Base-by-base conservation (phyloP, 1,140 invertebrate species). In the Oncopodura yosiiana region DNA sequence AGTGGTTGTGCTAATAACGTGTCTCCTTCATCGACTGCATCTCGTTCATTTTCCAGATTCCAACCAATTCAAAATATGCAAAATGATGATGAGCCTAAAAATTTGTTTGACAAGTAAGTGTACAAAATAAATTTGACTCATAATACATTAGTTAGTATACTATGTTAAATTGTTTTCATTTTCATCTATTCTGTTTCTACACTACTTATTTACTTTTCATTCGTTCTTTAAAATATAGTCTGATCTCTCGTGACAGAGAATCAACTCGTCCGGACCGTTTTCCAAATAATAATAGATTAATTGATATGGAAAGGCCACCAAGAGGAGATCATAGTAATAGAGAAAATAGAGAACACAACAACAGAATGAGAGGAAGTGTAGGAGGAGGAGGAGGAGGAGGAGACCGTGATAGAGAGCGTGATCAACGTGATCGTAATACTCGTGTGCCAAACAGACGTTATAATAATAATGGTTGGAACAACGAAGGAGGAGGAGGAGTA, bases 1-100 rank as follows among this genome's bases (percentile, higher is more conserved):
- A 58, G 53, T 46, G 61, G 61, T 23, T 62, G 61, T 46, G 56
- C 53, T 30, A 53, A 56, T 5, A 56, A 53, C 30, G 24, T 56
- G 16, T 59, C 61, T 1, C 60, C 55, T 3, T 41, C 53, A 14
- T 48, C 50, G 21, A 29, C 29, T 3, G 6, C 56, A 4, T 44
- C 46, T 16, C 23, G 34, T 8, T 14, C 34, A 14, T 44, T 18
- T 36, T 21, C 30, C 2, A 48, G 53, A 29, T 53, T 58, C 34
- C 50, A 53, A 16, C 11, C 32, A 29, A 19, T 19, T 29, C 21
- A 36, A 26, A 9, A 43, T 27, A 38, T n/a, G 36, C n/a, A 27
- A 1, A 41, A 58, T 27, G 52, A 49, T 24, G 52, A 58, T 41
- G 38, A 46, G 5, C 12, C 50, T 3, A 53, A 56, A 41, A 39